Evolutionary conservation across 2,888 invertebrate genomes (phyloP).

Genomic region (Adela reaumurella): DNA sequence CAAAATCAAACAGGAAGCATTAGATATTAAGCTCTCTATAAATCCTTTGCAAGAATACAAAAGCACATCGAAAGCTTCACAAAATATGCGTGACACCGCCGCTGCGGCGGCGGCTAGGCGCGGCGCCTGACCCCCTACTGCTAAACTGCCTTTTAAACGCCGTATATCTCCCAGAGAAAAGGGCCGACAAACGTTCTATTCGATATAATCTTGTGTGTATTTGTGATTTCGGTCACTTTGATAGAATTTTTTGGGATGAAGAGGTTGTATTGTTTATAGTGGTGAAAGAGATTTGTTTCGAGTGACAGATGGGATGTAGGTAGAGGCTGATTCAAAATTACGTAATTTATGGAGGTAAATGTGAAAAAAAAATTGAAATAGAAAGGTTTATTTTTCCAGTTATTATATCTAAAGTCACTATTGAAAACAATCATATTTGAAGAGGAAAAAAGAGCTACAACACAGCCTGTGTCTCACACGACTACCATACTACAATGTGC

Average conservation of each 20-base stretch:
- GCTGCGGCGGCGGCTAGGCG: neutral
- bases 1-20: too few species aligned
- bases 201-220: neutral
- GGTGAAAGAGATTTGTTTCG: neutral
- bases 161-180: neutral
- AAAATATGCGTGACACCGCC: neutral
- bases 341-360: too few species aligned
- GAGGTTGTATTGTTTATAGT: neutral
- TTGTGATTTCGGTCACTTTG: neutral
- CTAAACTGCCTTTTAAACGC: neutral
- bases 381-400: too few species aligned
- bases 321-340: too few species aligned
- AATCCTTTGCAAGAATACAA: too few species aligned
- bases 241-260: neutral
- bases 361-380: too few species aligned
- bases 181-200: neutral
- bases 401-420: too few species aligned
- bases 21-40: too few species aligned
- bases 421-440: too few species aligned
- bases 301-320: neutral
- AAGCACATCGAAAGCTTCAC: neutral
- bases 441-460: too few species aligned
- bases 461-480: too few species aligned
- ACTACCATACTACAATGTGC: too few species aligned
- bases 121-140: neutral